phyloP scores from a whole-genome alignment of 2,113 vertebrate genomes.

The Neotragus pygmaeus region DNA sequence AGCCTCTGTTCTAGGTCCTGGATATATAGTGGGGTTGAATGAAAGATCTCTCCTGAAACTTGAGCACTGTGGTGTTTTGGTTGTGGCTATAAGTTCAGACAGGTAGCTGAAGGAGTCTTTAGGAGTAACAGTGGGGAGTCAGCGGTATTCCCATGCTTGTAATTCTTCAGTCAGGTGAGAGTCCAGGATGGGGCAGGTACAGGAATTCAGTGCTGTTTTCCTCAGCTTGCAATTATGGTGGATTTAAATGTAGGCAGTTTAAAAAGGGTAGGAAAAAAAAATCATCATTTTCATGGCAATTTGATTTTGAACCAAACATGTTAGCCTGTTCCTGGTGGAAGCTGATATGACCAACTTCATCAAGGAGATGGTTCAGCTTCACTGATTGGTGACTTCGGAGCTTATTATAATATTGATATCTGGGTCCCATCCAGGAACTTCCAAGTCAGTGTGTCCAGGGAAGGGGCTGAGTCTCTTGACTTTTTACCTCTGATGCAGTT shows the following conservation, averaged over 20 bases:
- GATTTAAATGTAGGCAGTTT: background rate
- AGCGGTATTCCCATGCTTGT: background rate
- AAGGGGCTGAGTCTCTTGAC: background rate
- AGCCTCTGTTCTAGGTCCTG: background rate
- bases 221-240: background rate
- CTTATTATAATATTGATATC: background rate
- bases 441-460: background rate
- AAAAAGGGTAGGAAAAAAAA: background rate
- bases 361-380: background rate
- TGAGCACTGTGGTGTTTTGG: background rate
- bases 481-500: background rate
- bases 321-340: background rate
- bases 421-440: background rate
- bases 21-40: background rate
- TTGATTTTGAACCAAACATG: background rate
- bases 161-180: background rate
- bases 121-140: fast-evolving
- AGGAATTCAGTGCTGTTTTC: background rate
- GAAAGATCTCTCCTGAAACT: background rate
- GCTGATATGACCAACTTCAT: background rate
- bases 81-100: background rate
- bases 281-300: background rate
- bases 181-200: background rate
- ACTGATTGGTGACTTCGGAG: background rate
- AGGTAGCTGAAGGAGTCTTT: background rate